phyloP scores from a whole-genome alignment of 92 coral and sea anemone species.

The Virgularia gustaviana region DNA sequence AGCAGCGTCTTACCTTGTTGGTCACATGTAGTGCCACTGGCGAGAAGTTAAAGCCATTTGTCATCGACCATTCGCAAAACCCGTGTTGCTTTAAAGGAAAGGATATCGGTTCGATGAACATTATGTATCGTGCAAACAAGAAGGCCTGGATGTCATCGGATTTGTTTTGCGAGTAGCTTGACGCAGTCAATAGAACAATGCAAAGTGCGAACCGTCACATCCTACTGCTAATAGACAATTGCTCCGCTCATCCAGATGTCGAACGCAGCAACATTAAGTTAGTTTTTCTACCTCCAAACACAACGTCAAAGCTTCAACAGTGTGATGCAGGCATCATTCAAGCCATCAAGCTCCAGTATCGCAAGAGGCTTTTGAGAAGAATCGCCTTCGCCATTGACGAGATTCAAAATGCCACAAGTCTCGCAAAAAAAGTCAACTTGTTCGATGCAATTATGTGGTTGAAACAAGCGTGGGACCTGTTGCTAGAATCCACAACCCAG shows the following conservation, averaged over 20 bases:
- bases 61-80: slow-evolving; percentile 45
- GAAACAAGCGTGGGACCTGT: not conserved
- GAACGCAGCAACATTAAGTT: slow-evolving; percentile 38
- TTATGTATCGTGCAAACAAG: no score
- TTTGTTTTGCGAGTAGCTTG: slow-evolving; percentile 49
- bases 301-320: slow-evolving; percentile 41
- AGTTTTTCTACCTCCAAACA: slow-evolving; percentile 53
- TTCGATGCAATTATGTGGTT: slow-evolving; percentile 12
- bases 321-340: slow-evolving; percentile 49
- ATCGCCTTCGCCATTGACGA: slow-evolving; percentile 6
- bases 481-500: not conserved
- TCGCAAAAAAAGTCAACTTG: slow-evolving; percentile 5
- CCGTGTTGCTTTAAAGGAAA: no score
- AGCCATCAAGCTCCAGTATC: slow-evolving; percentile 38
- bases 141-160: slow-evolving; percentile 35
- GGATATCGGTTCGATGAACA: no score
- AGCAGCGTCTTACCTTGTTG: not conserved
- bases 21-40: slow-evolving; percentile 15
- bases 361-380: slow-evolving; percentile 42
- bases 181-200: slow-evolving; percentile 38
- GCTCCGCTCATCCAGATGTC: slow-evolving; percentile 53
- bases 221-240: slow-evolving; percentile 51
- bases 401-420: not conserved
- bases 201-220: slow-evolving; percentile 43
- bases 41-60: slow-evolving; percentile 39